Base-by-base conservation (phyloP, 1,140 invertebrate species). In the Brachionus plicatilis region DNA sequence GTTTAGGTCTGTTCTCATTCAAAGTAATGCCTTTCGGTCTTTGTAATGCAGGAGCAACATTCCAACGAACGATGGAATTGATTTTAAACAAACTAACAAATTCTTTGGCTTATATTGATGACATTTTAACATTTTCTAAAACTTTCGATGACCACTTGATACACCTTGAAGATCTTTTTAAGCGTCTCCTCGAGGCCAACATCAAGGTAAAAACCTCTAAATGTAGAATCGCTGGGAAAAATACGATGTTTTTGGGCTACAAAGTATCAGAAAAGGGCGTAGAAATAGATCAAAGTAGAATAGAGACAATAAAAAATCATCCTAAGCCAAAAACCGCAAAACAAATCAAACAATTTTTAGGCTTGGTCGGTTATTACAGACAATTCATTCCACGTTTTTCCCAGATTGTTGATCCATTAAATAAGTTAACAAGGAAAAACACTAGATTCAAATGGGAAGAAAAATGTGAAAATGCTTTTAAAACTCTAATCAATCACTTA, bases 71-170 rank as follows among this genome's bases (percentile, higher is more conserved):
- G 14, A 91, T 92, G 43, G 86, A 90, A 85, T 29, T 87, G n/a
- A 86, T 91, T 2, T 85, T 91, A 1, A 87, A 86, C 4, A 27
- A 87, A 0, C 3, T 85, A 0, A 65, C 79, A 17, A 85, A 75
- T 47, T 65, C 45, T n/a, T 37, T 9, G 3, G 79, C 89, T 0
- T 92, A 91, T 79, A 66, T 92, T 0, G 91, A 92, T 85, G 91
- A 92, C 82, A 87, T 91, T 4, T 85, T n/a, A n/a, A n/a, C n/a
- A n/a, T n/a, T n/a, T n/a, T n/a, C n/a, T 92, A 1, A 85, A 91
- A 7, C 87, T 87, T 43, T 87, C 86, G 3, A 83, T 85, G 5
- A 87, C 85, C 91, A 92, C 85, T 65, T 91, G 0, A 45, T 79
- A 20, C 78, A 89, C 37, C 45, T 91, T 0, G 29, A 82, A 20